Evolutionary conservation across 2,888 invertebrate species (phyloP), one percentile per base, ranked within the genome.

Genomic region (Slavum lentiscoides): DNA sequence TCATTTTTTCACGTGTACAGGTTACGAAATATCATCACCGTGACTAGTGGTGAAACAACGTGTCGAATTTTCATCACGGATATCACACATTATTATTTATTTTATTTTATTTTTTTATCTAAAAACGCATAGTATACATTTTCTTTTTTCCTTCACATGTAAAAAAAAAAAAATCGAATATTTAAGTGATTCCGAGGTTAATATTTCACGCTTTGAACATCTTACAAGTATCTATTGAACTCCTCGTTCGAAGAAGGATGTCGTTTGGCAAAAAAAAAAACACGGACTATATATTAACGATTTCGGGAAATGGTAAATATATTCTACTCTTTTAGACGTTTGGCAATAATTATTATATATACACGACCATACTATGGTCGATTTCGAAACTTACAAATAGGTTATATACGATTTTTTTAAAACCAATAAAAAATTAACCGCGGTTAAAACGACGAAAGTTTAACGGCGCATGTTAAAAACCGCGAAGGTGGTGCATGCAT

Each of bases 31-130:
- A 53, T 13, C 21, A 70, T 43, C 21, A 80, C 80, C 80, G 80
- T 80, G 80, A 80, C 80, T 64, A 43, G 62, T 80, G 58, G 72
- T 80, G 70, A 80, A 72, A 80, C 11, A 80, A 80, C 70, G 80
- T 80, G 72, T 80, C 80, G 80, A 80, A 80, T 80, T 80, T 64
- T 8, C 37, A 69, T 64, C 58, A 72, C 80, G 64, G 72, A 72
- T 80, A 80, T 80, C 64, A 55, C 6, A 70, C 21, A 39, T 55
- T 58, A 74, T 69, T 61, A 13, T 23, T 58, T 39, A 55, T 39
- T 53, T 61, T 64, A n/a, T 75, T 58, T 64, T 43, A 9, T 43
- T 43, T 43, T 43, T 43, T 43, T 43, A 6, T 39, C 7, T 39
- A n/a, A 74, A 58, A 75, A 13, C 19, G n/a, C 19, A 30, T 15